Percentiles rank a stretch among this genome's conserved stretches.
These are phyloP conservation scores for Ichneumoninae sp. DNA, from an alignment of 2,888 invertebrate species.

Conservation along the genomic window DNA sequence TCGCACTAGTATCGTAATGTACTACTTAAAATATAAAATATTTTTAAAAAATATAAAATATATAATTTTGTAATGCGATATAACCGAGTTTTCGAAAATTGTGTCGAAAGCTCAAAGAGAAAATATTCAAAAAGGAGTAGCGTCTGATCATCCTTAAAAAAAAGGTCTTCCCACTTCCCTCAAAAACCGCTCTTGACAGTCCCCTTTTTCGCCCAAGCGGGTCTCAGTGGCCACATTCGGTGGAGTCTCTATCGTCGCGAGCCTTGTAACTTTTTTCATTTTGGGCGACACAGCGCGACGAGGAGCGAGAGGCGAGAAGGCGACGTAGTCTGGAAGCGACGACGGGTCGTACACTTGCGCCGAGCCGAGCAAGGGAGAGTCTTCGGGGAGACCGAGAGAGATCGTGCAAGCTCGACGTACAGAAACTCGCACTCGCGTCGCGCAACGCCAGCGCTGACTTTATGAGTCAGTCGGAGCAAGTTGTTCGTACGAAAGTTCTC, in stretches of 20 bases:
- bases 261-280: slow-evolving; percentile 59
- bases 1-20: too few relatives aligned
- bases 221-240: slow-evolving; percentile 42
- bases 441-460: slow-evolving; percentile 47
- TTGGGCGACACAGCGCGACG: slow-evolving; percentile 50
- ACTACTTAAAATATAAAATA: not conserved
- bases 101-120: not conserved
- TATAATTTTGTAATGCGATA: not conserved
- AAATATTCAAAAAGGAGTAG: not conserved
- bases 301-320: slow-evolving; percentile 41
- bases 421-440: slow-evolving; percentile 35
- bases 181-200: slow-evolving; percentile 18
- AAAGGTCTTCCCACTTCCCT: not conserved
- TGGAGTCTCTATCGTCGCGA: slow-evolving; percentile 19
- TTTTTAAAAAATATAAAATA: not conserved
- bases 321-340: slow-evolving; percentile 34
- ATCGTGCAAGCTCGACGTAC: slow-evolving; percentile 36
- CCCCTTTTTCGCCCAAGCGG: slow-evolving; percentile 20
- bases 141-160: not conserved
- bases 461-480: slow-evolving; percentile 72
- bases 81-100: not conserved
- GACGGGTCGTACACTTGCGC: slow-evolving; percentile 17
- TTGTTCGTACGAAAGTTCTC: slow-evolving; percentile 72
- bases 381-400: slow-evolving; percentile 20
- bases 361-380: not conserved